Conservation (phyloP, 2,888 invertebrate species). For the Lysandra bellargus region DNA sequence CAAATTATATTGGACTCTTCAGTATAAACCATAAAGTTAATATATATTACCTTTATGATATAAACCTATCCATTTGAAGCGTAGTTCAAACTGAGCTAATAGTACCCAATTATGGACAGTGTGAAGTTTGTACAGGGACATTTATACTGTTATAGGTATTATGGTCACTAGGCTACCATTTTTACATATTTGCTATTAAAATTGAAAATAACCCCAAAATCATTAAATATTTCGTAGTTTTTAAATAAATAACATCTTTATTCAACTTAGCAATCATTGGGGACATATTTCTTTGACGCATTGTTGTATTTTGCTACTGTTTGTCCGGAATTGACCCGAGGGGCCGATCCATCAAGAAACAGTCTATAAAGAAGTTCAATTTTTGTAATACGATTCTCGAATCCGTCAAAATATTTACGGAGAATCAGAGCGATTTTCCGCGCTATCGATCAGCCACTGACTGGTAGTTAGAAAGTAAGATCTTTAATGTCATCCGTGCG, state of each 20-base stretch:
- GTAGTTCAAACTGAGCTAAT: too few relatives aligned
- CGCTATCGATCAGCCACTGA: conserved; percentile 66
- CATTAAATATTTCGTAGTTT: neutral
- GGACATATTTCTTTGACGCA: conserved; percentile 38
- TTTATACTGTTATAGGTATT: too few relatives aligned
- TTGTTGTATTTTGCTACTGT: conserved; percentile 55
- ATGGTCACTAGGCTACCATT: too few relatives aligned
- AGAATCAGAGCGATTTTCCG: conserved; percentile 69
- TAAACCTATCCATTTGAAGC: too few relatives aligned
- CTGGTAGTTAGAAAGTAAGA: conserved; percentile 54
- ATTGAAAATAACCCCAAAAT: neutral
- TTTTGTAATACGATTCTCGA: conserved; percentile 72
- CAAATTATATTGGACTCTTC: too few relatives aligned
- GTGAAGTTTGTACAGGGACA: too few relatives aligned
- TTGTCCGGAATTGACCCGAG: conserved; percentile 55
- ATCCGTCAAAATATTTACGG: conserved; percentile 77
- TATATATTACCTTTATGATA: too few relatives aligned
- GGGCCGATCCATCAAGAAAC: conserved; percentile 75
- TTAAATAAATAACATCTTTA: conserved; percentile 26
- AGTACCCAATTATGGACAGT: too few relatives aligned
- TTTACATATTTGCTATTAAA: too few relatives aligned
- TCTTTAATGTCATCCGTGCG: conserved; percentile 55
- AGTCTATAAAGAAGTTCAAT: conserved; percentile 60
- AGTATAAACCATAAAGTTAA: too few relatives aligned
- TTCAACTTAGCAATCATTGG: conserved; percentile 13